Conservation (phyloP, 2,888 invertebrate species). For the Cataglyphis livida region DNA sequence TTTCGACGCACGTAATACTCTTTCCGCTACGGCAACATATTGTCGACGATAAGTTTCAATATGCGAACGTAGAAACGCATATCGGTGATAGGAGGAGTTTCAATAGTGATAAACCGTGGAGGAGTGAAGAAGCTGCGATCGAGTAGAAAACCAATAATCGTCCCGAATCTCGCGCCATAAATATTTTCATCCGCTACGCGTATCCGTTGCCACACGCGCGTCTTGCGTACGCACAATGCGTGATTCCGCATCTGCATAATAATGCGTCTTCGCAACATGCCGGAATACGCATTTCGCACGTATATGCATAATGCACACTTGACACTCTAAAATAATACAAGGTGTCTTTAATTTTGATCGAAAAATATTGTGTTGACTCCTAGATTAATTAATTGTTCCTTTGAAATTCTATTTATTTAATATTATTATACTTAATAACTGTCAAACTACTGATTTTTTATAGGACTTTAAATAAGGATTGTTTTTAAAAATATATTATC, state of each 20-base stretch:
- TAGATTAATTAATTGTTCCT: not conserved
- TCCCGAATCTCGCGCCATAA: constrained; percentile 46
- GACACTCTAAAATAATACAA: constrained; percentile 18
- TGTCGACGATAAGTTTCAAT: constrained; percentile 42
- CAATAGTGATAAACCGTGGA: constrained; percentile 34
- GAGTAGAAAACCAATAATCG: constrained; percentile 61
- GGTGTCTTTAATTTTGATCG: not conserved
- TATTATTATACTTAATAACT: not conserved
- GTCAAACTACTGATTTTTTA: not conserved
- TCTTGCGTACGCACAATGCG: constrained; percentile 31
- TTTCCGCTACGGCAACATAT: constrained; percentile 34
- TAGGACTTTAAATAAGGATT: not conserved
- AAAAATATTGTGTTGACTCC: not conserved
- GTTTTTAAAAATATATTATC: constrained; percentile 8
- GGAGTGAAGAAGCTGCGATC: constrained; percentile 49
- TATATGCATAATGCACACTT: not conserved
- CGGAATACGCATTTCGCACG: constrained; percentile 35
- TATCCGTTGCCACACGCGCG: constrained; percentile 4
- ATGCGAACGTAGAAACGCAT: constrained; percentile 31
- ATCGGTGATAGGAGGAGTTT: constrained; percentile 35
- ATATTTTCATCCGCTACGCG: constrained; percentile 42
- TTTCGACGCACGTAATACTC: constrained; percentile 14
- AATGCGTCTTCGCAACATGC: constrained; percentile 19
- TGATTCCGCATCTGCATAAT: constrained; percentile 34
- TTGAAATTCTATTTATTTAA: not conserved